Evolutionary conservation across 1,140 invertebrate genomes (phyloP), one percentile per base, ranked within the genome.

Genomic region (Trachymyrmex septentrionalis): DNA sequence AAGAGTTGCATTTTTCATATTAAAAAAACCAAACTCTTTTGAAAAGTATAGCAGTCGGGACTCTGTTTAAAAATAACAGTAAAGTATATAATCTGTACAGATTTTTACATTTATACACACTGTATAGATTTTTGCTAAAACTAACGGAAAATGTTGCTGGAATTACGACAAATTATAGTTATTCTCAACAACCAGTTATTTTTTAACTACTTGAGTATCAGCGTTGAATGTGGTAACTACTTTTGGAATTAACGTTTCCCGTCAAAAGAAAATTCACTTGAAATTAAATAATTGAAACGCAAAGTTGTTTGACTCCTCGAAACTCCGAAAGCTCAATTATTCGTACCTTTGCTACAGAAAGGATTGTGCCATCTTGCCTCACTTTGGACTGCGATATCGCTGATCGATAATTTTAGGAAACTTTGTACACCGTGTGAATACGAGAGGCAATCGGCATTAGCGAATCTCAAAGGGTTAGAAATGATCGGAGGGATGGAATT

Each of bases 401-500:
- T 34, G 77, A 81, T 81, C 77, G 48, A 71, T 71, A 81, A 81
- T 81, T 71, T 71, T 38, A 9, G 48, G 38, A 16, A 19, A 48
- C 48, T 48, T 19, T 63, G 57, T 76, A 63, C 24, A 16, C n/a
- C 63, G 64, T 48, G 64, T 44, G 63, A 71, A 80, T 53, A 34
- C 63, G 77, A 34, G 63, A 67, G 9, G 38, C 48, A 80, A 55
- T 69, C 30, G 64, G 64, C 55, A 30, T 84, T 50, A 59, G 67
- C 38, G 24, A 38, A 80, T 84, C 80, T 84, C 80, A 84, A 84
- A 84, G 80, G 80, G 69, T 75, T 63, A 61, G 80, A 48, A 75
- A 75, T 34, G 69, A 84, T 84, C 80, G 69, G 9, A 82, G 80
- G 67, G 67, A 84, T 75, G 80, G 27, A 61, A 84, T 84, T 84